Evolutionary conservation across 2,888 invertebrate genomes (phyloP), one percentile per base, ranked within the genome.

Genomic region (Pachycephus smyrnensis): DNA sequence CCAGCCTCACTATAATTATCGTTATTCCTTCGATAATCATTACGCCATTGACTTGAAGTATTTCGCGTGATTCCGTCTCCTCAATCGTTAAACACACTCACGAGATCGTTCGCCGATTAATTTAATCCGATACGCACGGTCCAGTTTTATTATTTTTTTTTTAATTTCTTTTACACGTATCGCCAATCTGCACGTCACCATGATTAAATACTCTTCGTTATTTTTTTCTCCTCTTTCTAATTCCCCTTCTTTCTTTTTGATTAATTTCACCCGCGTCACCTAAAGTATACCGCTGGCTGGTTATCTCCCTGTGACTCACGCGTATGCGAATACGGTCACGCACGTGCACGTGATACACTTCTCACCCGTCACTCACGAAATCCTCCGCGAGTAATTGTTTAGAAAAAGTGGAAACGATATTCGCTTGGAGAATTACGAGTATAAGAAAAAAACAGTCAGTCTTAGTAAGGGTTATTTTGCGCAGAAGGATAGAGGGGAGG

Each of bases 361-460:
- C 30, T 23, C 30, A 30, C 11, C 12, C 32, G 71, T 11, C 71
- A 71, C 6, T 23, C 23, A 11, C 30, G 9, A 30, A 71, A 32
- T 71, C 71, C 32, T 30, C 11, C 30, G 71, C 31, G 31, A 55
- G 23, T 23, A 23, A 23, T 33, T 40, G 6, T 74, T 35, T n/a
- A 71, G 15, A 75, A 75, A 76, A 78, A 69, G 68, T 76, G 68
- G 36, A 78, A 76, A 55, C 9, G 55, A 55, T 23, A 55, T 23
- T 55, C 55, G 55, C 55, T 55, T 15, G 55, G 23, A 55, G 33
- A 33, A 4, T 33, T 33, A 33, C 33, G 33, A 33, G 69, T 81
- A 82, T 30, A 82, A 85, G 84, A 87, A 84, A 84, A 84, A 84
- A 86, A 84, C 85, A 83, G 85, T 89, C 89, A 89, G 89, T 88